Evolutionary conservation across 1,140 invertebrate species (phyloP), one percentile per base, ranked within the genome.

Genomic region (Manduca sexta): DNA sequence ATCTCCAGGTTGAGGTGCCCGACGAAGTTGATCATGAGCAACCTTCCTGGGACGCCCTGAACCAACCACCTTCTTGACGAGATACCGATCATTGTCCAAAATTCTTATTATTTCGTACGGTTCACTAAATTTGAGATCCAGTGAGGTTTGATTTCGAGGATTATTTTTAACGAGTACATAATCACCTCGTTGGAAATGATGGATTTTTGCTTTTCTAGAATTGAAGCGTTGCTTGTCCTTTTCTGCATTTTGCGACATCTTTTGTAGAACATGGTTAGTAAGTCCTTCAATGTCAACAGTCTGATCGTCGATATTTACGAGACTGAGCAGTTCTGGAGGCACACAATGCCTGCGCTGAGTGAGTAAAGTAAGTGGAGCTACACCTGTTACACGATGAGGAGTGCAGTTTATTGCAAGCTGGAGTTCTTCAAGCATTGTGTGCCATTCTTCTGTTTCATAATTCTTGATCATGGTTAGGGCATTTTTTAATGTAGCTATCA

Each of bases 111-210:
- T 53, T 10, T 62, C 61, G 18, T 56, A 67, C 0, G 66, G 63
- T 16, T 52, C 58, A 8, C 60, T 69, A 15, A 34, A 69, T 50
- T 66, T 69, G 0, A 64, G 21, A 17, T 69, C 65, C 2, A 69
- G 14, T 0, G 45, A 61, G 0, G 60, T 69, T 54, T 69, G 65
- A 13, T 69, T 69, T 0, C 64, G 50, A 5, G 60, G 63, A 43
- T 69, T 64, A 37, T 66, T 69, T 37, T 66, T 59, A n/a, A 69
- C 60, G 0, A 66, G n/a, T 0, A 69, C 57, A 31, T 57, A 67
- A 12, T 71, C 68, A 5, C 62, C 64, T 30, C 54, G 34, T 37
- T 64, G 47, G 40, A 71, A 67, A 7, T 21, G 30, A 8, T 13
- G 18, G 0, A 64, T 50, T 39, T 50, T 57, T 1, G 66, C 63